Evolutionary conservation across 2,888 invertebrate genomes (phyloP).

Genomic region (Bembecia ichneumoniformis): DNA sequence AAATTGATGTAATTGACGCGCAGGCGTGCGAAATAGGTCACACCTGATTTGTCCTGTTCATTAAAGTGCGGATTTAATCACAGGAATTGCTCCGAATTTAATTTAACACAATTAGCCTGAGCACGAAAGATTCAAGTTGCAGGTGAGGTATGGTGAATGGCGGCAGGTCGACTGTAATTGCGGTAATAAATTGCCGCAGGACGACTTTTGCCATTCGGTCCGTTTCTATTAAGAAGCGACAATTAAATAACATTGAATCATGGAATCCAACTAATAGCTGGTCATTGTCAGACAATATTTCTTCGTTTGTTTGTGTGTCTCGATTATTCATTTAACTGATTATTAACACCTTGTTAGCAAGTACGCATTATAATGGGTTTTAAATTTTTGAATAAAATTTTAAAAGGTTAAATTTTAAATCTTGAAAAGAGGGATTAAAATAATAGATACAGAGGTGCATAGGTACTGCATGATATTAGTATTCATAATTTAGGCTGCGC

Average conservation of each 20-base stretch:
- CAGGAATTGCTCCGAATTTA: constrained; percentile 23
- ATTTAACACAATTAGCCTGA: constrained; percentile 15
- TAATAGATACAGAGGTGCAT: no score
- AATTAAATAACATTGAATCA: constrained; percentile 62
- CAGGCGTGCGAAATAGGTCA: constrained; percentile 15
- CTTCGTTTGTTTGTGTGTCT: background rate
- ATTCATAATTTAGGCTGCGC: constrained; percentile 6
- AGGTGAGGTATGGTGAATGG: constrained; percentile 33
- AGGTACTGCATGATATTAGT: background rate
- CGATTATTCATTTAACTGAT: no score
- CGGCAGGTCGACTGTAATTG: constrained; percentile 58
- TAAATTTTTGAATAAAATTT: no score
- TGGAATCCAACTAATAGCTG: constrained; percentile 49
- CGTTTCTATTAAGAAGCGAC: constrained; percentile 43
- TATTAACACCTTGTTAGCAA: no score
- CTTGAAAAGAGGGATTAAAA: no score
- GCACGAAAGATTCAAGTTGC: constrained; percentile 32
- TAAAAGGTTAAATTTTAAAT: no score
- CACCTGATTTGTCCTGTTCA: constrained; percentile 22
- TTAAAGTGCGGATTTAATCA: constrained; percentile 24
- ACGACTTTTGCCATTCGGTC: constrained; percentile 41
- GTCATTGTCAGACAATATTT: constrained; percentile 10
- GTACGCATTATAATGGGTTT: no score
- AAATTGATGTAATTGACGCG: constrained; percentile 7
- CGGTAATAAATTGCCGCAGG: constrained; percentile 53